Evolutionary conservation across 2,113 vertebrate genomes (phyloP), one percentile per base, ranked within the genome.

Genomic region (Chaetops frenatus): DNA sequence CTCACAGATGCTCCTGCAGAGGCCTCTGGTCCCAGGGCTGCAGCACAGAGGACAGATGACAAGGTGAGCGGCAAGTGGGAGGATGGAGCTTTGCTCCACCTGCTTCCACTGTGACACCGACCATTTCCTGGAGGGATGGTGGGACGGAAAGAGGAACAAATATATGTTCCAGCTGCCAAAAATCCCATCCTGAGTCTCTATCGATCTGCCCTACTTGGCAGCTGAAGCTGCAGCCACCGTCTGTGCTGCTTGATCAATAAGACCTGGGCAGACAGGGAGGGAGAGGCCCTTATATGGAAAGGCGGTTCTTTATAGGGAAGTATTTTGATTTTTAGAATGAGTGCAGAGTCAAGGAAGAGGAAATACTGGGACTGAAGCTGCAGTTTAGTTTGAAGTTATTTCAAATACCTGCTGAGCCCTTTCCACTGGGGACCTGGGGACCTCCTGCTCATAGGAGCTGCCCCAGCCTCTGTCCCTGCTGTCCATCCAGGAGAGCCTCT

Each of bases 201-300:
- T 97, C 1, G 95, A 97, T 95, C 96, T 95, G 96, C 86, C 95
- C 97, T 96, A 96, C 95, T 96, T 96, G 96, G 97, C 97, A 97
- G 74, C 92, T 87, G 65, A 35, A 67, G 80, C 94, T 84, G 84
- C 94, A 97, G 95, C 86, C 93, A 88, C 70, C 1, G 47, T 96
- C 93, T 95, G 80, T 86, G 82, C 89, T 45, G 86, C 60, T 31
- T 77, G 95, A 97, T 97, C 96, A 87, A 96, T 96, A 88, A 61
- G 73, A 95, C 57, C 90, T 78, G 86, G 72, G 85, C 20, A 15
- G 67, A n/a, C 67, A 61, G 47, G 38, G 81, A 62, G 42, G 58
- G 62, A 88, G 66, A 92, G 89, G 66, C 58, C 40, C 51, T 73
- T 83, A 36, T 47, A 89, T 71, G 86, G 74, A 74, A 91, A 91